phyloP scores from a whole-genome alignment of 2,797 vertebrate genomes.

The Hylomyscus alleni region DNA sequence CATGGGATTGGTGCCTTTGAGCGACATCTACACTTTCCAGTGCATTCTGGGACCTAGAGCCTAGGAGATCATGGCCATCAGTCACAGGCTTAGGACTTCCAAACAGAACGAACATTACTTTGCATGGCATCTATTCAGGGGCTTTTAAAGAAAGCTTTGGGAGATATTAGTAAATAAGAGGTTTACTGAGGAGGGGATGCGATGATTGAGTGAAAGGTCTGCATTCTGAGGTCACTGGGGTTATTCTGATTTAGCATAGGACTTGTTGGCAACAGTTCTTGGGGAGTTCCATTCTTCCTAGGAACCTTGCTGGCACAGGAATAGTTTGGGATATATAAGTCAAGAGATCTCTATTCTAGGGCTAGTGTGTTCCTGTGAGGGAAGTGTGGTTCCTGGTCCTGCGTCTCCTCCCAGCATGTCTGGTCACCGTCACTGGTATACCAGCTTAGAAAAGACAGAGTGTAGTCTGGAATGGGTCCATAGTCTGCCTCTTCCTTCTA shows the following conservation, averaged over 20 bases:
- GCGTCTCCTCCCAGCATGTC: no score
- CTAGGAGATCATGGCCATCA: neutral
- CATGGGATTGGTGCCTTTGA: neutral
- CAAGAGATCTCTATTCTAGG: neutral
- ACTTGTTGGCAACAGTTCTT: neutral
- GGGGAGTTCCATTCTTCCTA: neutral
- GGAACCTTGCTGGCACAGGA: neutral
- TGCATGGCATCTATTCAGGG: neutral
- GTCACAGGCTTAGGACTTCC: conserved; percentile 7
- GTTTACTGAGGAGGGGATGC: neutral
- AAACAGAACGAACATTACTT: neutral
- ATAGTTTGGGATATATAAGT: neutral
- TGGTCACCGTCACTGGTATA: no score
- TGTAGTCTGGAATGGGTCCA: no score
- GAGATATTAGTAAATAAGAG: neutral
- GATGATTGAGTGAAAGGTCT: neutral
- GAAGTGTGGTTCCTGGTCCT: neutral
- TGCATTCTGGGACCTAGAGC: neutral
- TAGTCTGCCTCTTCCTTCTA: no score
- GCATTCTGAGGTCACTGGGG: neutral
- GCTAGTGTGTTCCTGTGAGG: neutral
- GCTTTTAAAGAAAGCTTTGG: conserved; percentile 6
- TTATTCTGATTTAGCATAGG: neutral
- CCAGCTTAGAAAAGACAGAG: no score
- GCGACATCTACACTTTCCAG: neutral